These are phyloP conservation scores for Meloidogyne exigua DNA, from an alignment of 1,140 invertebrate species.

Conservation along the genomic window DNA sequence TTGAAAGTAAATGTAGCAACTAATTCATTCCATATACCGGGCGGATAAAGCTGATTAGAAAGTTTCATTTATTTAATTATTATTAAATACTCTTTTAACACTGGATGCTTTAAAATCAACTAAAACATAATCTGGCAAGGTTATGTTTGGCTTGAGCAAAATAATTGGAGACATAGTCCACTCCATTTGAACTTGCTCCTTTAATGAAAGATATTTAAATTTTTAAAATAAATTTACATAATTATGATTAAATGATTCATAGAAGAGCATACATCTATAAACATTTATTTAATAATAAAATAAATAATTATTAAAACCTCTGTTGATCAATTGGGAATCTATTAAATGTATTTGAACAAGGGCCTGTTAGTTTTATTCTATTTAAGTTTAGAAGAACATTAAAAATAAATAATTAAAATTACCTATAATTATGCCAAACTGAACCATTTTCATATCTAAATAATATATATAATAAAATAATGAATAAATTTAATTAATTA, in stretches of 20 bases:
- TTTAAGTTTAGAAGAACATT: slow-evolving; percentile 15
- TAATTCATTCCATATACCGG: slow-evolving; percentile 61
- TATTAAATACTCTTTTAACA: slow-evolving; percentile 37
- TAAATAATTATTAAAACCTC: background rate
- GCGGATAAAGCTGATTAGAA: slow-evolving; percentile 56
- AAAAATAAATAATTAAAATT: background rate
- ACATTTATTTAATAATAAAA: background rate
- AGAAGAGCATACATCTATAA: slow-evolving; percentile 59
- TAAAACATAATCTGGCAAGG: slow-evolving; percentile 59
- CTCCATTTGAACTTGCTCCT: slow-evolving; percentile 58
- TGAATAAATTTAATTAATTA: background rate
- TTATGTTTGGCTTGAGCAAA: slow-evolving; percentile 59
- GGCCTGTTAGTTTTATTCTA: slow-evolving; percentile 63
- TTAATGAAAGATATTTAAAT: background rate
- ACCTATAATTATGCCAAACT: slow-evolving; percentile 61
- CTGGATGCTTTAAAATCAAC: slow-evolving; percentile 58
- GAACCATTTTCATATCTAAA: slow-evolving; percentile 47
- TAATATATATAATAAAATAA: background rate
- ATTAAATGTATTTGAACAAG: slow-evolving; percentile 54
- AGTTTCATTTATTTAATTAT: background rate
- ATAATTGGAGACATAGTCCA: slow-evolving; percentile 59
- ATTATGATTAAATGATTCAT: slow-evolving; percentile 63
- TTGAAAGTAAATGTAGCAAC: slow-evolving; percentile 63
- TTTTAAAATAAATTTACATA: slow-evolving; percentile 29
- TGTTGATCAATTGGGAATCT: slow-evolving; percentile 63